Evolutionary conservation across 1,140 invertebrate genomes (phyloP), one percentile per base, ranked within the genome.

Genomic region (Atta colombica): DNA sequence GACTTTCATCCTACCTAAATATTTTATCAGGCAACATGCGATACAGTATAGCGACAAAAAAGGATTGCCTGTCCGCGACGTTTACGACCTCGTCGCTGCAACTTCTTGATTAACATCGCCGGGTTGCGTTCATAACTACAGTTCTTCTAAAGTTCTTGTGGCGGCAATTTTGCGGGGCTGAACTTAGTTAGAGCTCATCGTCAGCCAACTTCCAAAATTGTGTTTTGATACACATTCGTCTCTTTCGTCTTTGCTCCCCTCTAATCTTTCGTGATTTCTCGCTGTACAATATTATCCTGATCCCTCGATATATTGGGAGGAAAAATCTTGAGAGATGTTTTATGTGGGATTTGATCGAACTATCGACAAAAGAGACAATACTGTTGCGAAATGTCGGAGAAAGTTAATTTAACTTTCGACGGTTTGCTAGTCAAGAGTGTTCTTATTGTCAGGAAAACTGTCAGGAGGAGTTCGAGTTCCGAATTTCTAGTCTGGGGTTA

Each of bases 391-490:
- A 45, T 75, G 80, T 51, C 28, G 55, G 28, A 28, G 80, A 84
- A 74, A 84, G 80, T 84, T 84, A 84, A 75, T 74, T 84, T 75
- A 84, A 75, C 80, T 84, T 84, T 35, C 55, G 12, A 16, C 6
- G 6, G 31, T 71, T 45, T 69, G 21, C 31, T 21, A 75, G 51
- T 58, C 8, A n/a, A 31, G 31, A 18, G 18, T 60, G 55, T 16
- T 63, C 45, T 72, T 69, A 51, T 55, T 84, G 55, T 84, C 25
- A 35, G 14, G 53, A 61, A 74, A 39, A 74, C 28, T 75, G 80
- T 74, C 80, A 61, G n/a, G n/a, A 14, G 45, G 14, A 75, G 80
- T 61, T 84, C n/a, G 69, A 75, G 18, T 35, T 84, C 2, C 25
- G 69, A 84, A 84, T 84, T 61, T 7, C 69, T 51, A 21, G 61